Percentiles rank a stretch among this genome's conserved stretches.
Evolutionary conservation across 2,797 vertebrate species (phyloP).

Genomic region (Lutjanus argentimaculatus): DNA sequence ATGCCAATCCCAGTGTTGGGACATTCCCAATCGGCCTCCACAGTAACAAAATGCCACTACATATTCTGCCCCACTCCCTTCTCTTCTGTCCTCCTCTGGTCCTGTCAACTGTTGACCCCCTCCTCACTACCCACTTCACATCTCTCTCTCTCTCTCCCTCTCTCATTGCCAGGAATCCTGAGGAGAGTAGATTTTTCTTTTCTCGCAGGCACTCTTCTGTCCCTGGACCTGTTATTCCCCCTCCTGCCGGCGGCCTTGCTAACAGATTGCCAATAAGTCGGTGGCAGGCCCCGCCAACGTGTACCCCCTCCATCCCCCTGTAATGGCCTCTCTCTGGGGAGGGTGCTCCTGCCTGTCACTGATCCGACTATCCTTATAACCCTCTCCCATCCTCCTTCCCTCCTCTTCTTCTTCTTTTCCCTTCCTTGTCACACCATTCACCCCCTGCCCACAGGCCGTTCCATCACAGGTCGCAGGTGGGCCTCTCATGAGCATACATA

Average conservation of each 20-base stretch:
- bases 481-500: constrained; percentile 6
- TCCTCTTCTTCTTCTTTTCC: constrained; percentile 40
- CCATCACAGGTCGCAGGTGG: constrained; percentile 46
- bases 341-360: constrained; percentile 78
- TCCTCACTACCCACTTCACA: constrained; percentile 51
- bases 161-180: constrained; percentile 56
- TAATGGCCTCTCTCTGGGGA: constrained; percentile 81
- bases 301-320: constrained; percentile 59
- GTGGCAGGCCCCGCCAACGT: constrained; percentile 77
- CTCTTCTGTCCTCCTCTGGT: constrained; percentile 54
- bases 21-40: constrained; percentile 52
- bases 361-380: constrained; percentile 74
- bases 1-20: constrained; percentile 69
- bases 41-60: constrained; percentile 68
- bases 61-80: constrained; percentile 61
- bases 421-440: constrained; percentile 60
- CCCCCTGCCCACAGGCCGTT: constrained; percentile 43
- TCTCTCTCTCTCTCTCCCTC: constrained; percentile 38
- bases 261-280: constrained; percentile 88
- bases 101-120: constrained; percentile 59
- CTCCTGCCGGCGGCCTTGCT: constrained; percentile 75
- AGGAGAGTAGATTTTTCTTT: constrained; percentile 74
- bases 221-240: constrained; percentile 70
- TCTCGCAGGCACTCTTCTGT: constrained; percentile 64
- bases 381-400: constrained; percentile 55